Base-by-base conservation (phyloP, 2,113 vertebrate genomes). In the Cyanistes caeruleus region DNA sequence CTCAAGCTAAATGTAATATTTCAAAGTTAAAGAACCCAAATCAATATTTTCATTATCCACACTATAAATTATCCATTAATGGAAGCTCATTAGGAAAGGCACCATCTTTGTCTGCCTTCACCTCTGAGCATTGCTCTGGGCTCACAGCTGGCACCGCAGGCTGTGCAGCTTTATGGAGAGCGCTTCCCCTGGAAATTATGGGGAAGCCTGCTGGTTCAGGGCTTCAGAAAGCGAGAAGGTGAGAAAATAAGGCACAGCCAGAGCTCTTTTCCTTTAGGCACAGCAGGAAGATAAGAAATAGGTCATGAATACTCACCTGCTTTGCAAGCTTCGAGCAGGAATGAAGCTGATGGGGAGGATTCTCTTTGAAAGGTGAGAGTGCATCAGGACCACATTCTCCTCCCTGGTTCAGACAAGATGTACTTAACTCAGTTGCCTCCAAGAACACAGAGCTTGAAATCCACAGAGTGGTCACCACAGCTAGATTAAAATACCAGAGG, bases 41-140 rank as follows among this genome's bases (percentile, higher is more conserved):
- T 96, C 93, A 92, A 94, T 97, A 96, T 87, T 96, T 94, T 90
- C 90, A 84, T 90, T 93, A 96, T 96, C 93, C 46, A 1, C 72
- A 68, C 56, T 81, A 80, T 96, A 96, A 94, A 96, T 96, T 94
- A 77, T 74, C 95, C 92, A 46, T 93, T 96, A 95, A 79, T 95
- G 92, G 90, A 90, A 88, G 41, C 53, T 96, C 95, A 81, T 95
- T 90, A 88, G 44, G 79, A 60, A 69, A 68, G 56, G 85, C 52
- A 64, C 15, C 2, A 0, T 72, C 72, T 78, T 93, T 81, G 72
- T 78, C 76, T 87, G 33, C 39, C 75, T 93, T 52, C 23, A 41
- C 39, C 72, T 90, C 51, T 0, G 0, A 74, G 39, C 14, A 0
- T 28, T 97, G 63, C 68, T 92, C 31, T 67, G 62, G 55, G 72